These are phyloP conservation scores for Phrixothrix hirtus DNA, from an alignment of 2,888 invertebrate genomes.

Conservation along the genomic window DNA sequence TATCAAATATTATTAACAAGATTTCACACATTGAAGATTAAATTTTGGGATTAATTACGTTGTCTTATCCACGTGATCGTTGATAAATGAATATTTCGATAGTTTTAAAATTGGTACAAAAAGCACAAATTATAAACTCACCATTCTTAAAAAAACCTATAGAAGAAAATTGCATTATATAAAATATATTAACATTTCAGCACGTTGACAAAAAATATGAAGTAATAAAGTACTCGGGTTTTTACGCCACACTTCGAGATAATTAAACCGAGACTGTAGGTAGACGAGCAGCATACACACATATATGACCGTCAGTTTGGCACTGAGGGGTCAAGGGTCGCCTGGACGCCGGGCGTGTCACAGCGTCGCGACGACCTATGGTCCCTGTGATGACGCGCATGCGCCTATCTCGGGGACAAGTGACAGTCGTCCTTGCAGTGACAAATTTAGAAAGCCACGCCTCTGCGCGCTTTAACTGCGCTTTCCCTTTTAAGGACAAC, in stretches of 20 bases:
- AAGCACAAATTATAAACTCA: constrained; percentile 35
- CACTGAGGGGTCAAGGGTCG: constrained; percentile 57
- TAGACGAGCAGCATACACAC: constrained; percentile 35
- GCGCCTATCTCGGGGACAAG: constrained; percentile 53
- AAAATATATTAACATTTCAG: constrained; percentile 6
- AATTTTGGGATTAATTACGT: too few species aligned
- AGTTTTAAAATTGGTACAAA: too few species aligned
- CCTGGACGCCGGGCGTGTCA: constrained; percentile 56
- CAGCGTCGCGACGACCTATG: constrained; percentile 56
- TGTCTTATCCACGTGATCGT: too few species aligned
- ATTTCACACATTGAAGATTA: too few species aligned
- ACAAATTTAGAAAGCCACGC: constrained; percentile 53
- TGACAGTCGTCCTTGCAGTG: constrained; percentile 55
- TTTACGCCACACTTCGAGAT: constrained; percentile 18
- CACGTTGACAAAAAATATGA: neutral
- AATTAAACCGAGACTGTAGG: constrained; percentile 15
- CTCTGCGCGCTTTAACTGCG: constrained; percentile 43
- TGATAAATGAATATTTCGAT: too few species aligned
- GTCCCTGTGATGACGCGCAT: constrained; percentile 51
- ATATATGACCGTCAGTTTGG: constrained; percentile 48
- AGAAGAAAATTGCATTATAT: constrained; percentile 41
- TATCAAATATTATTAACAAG: too few species aligned
- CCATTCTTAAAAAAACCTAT: constrained; percentile 38
- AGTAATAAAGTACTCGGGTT: constrained; percentile 10
- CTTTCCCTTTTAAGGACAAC: constrained; percentile 20